phyloP scores from a whole-genome alignment of 1,140 invertebrate species.

The Drosophila truncata region DNA sequence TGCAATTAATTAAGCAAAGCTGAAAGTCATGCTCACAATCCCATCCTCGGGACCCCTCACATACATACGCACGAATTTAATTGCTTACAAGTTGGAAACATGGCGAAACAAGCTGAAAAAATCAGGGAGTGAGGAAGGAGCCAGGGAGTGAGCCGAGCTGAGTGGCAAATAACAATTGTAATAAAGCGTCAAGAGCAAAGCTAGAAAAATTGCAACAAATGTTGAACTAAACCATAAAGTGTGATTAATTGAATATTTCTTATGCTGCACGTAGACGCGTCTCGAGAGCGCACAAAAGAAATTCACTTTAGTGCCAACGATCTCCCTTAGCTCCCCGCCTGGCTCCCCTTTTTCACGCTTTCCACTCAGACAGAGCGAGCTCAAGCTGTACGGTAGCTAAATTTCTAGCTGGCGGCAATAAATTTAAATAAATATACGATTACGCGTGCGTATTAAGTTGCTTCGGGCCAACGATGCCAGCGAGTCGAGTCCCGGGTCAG shows the following conservation, averaged over 20 bases:
- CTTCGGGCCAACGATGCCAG: constrained; percentile 55
- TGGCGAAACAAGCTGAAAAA: constrained; percentile 54
- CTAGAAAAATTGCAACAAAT: constrained; percentile 84
- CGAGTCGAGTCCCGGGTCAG: constrained; percentile 27
- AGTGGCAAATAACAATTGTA: constrained; percentile 71
- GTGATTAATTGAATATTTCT: constrained; percentile 84
- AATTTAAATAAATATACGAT: constrained; percentile 84
- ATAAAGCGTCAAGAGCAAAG: constrained; percentile 79
- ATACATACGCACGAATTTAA: constrained; percentile 67
- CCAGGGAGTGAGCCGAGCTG: not conserved
- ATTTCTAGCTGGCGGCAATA: constrained; percentile 75
- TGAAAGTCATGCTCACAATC: constrained; percentile 74
- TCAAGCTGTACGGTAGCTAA: constrained; percentile 58
- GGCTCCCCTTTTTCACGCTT: not conserved
- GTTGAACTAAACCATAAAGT: constrained; percentile 83
- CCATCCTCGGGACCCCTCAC: constrained; percentile 11
- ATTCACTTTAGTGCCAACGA: constrained; percentile 50
- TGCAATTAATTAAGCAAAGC: constrained; percentile 83
- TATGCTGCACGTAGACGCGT: constrained; percentile 71
- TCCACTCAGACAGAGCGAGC: constrained; percentile 26
- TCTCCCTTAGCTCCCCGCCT: not conserved
- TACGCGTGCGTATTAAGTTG: constrained; percentile 84
- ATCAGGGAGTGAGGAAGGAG: constrained; percentile 17
- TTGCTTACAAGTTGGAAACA: constrained; percentile 82
- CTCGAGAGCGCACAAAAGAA: constrained; percentile 49